Evolutionary conservation across 1,140 invertebrate genomes (phyloP), one percentile per base, ranked within the genome.

Genomic region (Heliothis virescens): DNA sequence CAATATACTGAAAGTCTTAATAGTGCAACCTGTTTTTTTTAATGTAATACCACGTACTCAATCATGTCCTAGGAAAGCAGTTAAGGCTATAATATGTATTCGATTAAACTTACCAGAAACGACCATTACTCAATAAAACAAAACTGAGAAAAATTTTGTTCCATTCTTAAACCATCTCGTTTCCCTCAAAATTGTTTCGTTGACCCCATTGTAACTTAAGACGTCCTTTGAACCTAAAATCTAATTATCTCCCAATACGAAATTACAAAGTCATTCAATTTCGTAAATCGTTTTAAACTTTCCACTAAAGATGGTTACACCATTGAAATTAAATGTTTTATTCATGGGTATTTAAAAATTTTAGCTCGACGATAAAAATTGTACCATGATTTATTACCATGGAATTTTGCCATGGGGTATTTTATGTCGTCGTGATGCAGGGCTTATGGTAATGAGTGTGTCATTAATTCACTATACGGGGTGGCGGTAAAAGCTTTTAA

Each of bases 261-360:
- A 55, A 77, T 77, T 65, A 65, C 75, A 47, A 34, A 57, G 34
- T 78, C 52, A 78, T 69, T 78, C 63, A 78, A 67, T 67, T 78
- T 78, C 60, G 75, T 16, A 76, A 65, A 69, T 69, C 75, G 63
- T 78, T 78, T 75, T 55, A 67, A 69, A 76, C 60, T 78, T 78
- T 78, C 75, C 63, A 69, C 53, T 78, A 53, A 65, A 78, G 52
- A 69, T 69, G 53, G 57, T 21, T 69, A 29, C 18, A 50, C 52
- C 67, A 69, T 78, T 63, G 69, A 78, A 78, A 76, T 78, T 67
- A 78, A 78, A 78, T 78, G 75, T 78, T 69, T 78, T 78, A 78
- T 78, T 78, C 75, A 78, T 78, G 53, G 29, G 29, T 69, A 21
- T 59, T 78, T 65, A 77, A 78, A 78, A 57, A 26, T 52, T 78